Base-by-base conservation (phyloP, 2,797 vertebrate genomes). In the Neopelma chrysocephalum region DNA sequence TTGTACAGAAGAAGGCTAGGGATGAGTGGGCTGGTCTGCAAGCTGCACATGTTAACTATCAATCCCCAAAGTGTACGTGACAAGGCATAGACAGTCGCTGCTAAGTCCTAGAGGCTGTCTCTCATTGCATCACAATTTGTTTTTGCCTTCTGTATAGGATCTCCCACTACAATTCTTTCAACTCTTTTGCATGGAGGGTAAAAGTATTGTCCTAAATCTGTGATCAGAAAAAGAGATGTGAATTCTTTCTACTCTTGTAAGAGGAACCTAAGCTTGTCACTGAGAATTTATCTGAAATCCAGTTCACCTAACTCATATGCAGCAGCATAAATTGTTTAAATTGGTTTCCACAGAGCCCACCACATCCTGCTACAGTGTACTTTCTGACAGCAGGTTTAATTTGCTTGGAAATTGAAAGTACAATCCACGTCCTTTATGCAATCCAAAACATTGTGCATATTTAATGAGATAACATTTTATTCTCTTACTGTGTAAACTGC, bases 361-460 rank as follows among this genome's bases (percentile, higher is more conserved):
- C 88, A 81, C 80, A 96, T 96, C 93, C 95, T 97, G 94, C 72
- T 95, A 34, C 26, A 79, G 26, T 32, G 70, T 92, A 64, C 85
- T 96, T 96, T 96, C 91, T 97, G 93, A 87, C 81, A 96, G 83
- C 53, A 93, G 70, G 82, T 95, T 97, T 97, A 94, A 96, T 97
- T 97, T 97, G 23, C 83, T 95, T 93, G 94, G 94, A 97, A 97
- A 97, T 97, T 19, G 48, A 97, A 97, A 96, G 75, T 84, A 96
- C 90, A 97, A 92, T 96, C 90, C 95, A 96, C 75, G 96, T 97
- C 91, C 91, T 93, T 96, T 97, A 93, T 95, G 96, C 91, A 96
- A 95, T 68, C 93, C 76, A 97, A 97, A 95, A 94, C 54, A 94
- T 40, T 71, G 48, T 96, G 90, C 82, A 96, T 97, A 96, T 94